phyloP scores from a whole-genome alignment of 2,888 invertebrate genomes.

The Eumerus sabulonum region DNA sequence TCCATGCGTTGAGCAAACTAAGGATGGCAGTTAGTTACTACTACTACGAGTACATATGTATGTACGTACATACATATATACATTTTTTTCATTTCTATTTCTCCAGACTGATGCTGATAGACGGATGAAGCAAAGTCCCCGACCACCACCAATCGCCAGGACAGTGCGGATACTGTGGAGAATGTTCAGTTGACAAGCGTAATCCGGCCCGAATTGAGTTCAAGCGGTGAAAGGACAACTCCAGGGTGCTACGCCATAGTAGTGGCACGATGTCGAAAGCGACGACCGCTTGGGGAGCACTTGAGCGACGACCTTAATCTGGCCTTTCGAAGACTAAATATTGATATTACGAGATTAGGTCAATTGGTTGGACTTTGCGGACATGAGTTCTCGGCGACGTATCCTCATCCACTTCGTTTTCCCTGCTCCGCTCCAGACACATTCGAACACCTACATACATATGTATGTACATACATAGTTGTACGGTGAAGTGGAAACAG shows the following conservation, averaged over 20 bases:
- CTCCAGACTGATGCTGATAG: constrained; percentile 1
- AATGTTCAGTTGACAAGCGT: constrained; percentile 63
- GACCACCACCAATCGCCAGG: constrained; percentile 15
- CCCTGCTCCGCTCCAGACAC: constrained; percentile 6
- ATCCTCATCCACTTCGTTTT: constrained; percentile 31
- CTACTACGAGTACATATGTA: too few species aligned
- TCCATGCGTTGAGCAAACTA: constrained; percentile 42
- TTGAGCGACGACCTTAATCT: constrained; percentile 60
- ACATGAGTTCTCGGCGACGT: constrained; percentile 50
- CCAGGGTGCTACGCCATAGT: constrained; percentile 3
- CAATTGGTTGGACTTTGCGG: constrained; percentile 67
- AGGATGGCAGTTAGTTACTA: constrained; percentile 14
- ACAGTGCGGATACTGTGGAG: constrained; percentile 30
- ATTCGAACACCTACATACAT: too few species aligned
- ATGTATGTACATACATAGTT: too few species aligned
- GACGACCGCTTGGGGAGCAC: constrained; percentile 33
- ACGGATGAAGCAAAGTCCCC: background rate
- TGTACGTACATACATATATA: too few species aligned
- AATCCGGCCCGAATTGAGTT: constrained; percentile 64
- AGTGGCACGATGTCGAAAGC: constrained; percentile 24
- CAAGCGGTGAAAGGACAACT: constrained; percentile 43
- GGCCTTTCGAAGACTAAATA: constrained; percentile 63
- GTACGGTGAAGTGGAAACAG: constrained; percentile 31
- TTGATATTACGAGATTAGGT: constrained; percentile 66
- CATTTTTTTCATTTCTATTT: constrained; percentile 6